Evolutionary conservation across 2,797 vertebrate species (phyloP).

Genomic region (Xenopus petersii): DNA sequence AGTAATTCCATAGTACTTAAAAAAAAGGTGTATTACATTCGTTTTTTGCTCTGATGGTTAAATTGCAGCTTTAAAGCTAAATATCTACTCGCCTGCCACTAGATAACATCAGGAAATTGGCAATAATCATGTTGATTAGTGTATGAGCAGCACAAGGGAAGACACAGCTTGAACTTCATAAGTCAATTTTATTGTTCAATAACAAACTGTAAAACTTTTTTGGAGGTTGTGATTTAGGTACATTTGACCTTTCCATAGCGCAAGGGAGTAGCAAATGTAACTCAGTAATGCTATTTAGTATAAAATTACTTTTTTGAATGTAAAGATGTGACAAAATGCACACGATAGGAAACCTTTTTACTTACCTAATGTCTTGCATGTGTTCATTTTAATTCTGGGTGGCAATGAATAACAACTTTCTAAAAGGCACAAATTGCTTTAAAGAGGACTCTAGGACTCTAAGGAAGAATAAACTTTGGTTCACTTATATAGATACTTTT

Average conservation of each 20-base stretch:
- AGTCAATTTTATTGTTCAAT: constrained; percentile 46
- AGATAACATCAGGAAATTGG: constrained; percentile 40
- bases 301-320: constrained; percentile 19
- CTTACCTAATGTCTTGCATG: constrained; percentile 14
- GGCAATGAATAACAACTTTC: background rate
- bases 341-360: background rate
- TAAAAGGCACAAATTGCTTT: background rate
- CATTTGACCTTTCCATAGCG: constrained; percentile 40
- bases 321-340: background rate
- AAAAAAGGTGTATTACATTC: constrained; percentile 9
- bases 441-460: background rate
- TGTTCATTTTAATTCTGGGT: constrained; percentile 1
- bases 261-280: constrained; percentile 1
- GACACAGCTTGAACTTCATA: constrained; percentile 35
- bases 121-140: constrained; percentile 34
- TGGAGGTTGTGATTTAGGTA: constrained; percentile 28
- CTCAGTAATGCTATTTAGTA: constrained; percentile 24
- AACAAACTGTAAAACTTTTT: constrained; percentile 42
- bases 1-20: background rate
- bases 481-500: too few relatives aligned
- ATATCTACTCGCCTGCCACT: background rate
- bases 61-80: background rate
- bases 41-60: constrained; percentile 18
- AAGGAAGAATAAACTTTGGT: too few relatives aligned
- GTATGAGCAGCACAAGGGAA: constrained; percentile 14